phyloP scores from a whole-genome alignment of 2,888 invertebrate genomes.

The Meloe dianella region DNA sequence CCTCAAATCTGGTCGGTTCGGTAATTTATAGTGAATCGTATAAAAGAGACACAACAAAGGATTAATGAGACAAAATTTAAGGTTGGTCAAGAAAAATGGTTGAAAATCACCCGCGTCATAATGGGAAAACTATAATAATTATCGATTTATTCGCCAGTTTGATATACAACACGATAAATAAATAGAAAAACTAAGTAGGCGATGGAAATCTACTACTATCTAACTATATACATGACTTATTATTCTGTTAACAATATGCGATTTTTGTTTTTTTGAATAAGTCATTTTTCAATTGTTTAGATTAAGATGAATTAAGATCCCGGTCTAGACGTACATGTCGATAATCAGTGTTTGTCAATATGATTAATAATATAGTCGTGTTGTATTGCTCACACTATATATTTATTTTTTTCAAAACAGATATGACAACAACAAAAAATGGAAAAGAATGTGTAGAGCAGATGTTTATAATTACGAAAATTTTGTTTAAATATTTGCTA shows the following conservation, averaged over 20 bases:
- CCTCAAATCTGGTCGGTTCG: neutral
- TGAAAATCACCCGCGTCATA: neutral
- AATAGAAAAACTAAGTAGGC: no score
- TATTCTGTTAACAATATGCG: no score
- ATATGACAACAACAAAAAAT: no score
- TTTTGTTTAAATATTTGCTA: neutral
- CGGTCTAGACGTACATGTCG: neutral
- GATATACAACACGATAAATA: no score
- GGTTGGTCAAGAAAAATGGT: neutral
- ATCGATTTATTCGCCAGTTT: neutral
- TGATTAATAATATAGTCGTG: neutral
- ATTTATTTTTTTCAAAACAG: neutral
- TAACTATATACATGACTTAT: no score
- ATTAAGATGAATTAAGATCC: neutral
- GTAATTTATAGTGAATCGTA: neutral
- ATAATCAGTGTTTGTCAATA: neutral
- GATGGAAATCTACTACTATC: no score
- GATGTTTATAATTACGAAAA: constrained; percentile 1
- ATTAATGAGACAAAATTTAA: neutral
- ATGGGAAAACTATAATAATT: no score
- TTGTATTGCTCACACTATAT: neutral
- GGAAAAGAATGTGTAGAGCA: neutral
- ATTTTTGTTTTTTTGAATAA: neutral
- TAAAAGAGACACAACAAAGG: neutral
- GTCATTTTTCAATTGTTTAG: neutral